Percentiles rank a stretch among this genome's conserved stretches.
phyloP scores from a whole-genome alignment of 2,888 invertebrate species.

The Odontocerum albicorne region DNA sequence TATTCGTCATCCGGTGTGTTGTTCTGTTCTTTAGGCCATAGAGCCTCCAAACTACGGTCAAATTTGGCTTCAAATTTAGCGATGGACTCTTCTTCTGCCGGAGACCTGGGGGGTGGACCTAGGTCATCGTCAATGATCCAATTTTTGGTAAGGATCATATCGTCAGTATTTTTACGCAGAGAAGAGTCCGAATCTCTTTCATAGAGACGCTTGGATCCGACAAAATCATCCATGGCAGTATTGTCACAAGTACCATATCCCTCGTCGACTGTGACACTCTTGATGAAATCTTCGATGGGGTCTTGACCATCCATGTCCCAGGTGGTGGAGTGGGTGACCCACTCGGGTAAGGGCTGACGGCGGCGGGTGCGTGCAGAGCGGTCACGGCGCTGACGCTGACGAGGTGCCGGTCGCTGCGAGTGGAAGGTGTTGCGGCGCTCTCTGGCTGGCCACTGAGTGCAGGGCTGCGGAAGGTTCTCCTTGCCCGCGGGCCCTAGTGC shows the following conservation, averaged over 20 bases:
- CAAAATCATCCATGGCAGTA: constrained; percentile 40
- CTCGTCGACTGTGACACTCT: constrained; percentile 54
- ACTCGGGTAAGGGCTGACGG: constrained; percentile 56
- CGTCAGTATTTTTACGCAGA: constrained; percentile 46
- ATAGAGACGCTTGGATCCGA: constrained; percentile 45
- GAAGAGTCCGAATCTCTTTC: constrained; percentile 28
- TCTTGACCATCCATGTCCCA: constrained; percentile 57
- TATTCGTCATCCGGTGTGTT: constrained; percentile 58
- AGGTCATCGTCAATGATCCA: constrained; percentile 47
- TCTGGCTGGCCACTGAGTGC: constrained; percentile 46
- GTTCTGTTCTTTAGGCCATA: constrained; percentile 61
- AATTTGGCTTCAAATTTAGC: constrained; percentile 68
- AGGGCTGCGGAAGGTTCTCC: constrained; percentile 39
- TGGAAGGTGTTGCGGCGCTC: constrained; percentile 42
- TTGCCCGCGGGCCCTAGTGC: constrained; percentile 59
- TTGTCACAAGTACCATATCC: constrained; percentile 58
- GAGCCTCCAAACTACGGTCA: constrained; percentile 66
- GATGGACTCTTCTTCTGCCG: constrained; percentile 56
- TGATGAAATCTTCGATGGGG: constrained; percentile 54
- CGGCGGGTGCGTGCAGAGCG: constrained; percentile 27
- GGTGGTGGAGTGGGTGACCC: constrained; percentile 57
- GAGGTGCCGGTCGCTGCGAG: constrained; percentile 10
- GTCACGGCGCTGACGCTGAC: constrained; percentile 7
- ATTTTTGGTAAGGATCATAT: constrained; percentile 43
- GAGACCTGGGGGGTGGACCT: constrained; percentile 44